These are phyloP conservation scores for Acanthurus lineatus DNA, from an alignment of 2,797 vertebrate species.

Conservation along the genomic window DNA sequence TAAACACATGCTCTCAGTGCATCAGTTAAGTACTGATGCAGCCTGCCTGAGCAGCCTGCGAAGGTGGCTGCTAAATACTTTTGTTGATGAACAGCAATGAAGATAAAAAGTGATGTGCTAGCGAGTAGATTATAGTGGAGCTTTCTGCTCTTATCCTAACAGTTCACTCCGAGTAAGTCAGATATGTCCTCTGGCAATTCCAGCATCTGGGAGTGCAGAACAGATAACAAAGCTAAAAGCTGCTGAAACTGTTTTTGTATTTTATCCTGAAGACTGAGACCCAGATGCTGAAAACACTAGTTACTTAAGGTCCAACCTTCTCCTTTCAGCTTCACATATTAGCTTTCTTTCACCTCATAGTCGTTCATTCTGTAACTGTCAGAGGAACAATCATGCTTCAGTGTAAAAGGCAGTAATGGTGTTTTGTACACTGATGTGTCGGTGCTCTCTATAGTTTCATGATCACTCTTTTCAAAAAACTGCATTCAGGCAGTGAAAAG, in stretches of 20 bases:
- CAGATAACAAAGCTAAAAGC: not conserved
- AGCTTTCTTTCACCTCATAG: not conserved
- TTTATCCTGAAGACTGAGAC: not conserved
- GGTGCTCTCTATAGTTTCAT: too few species aligned
- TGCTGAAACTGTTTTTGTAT: not conserved
- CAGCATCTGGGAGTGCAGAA: not conserved
- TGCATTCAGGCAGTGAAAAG: not conserved
- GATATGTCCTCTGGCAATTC: not conserved
- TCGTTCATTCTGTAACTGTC: too few species aligned
- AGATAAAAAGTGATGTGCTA: not conserved
- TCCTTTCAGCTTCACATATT: not conserved
- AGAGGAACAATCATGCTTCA: too few species aligned
- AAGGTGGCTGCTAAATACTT: not conserved
- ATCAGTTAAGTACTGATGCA: not conserved
- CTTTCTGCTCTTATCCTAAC: conserved; percentile 4
- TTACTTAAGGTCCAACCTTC: too few species aligned
- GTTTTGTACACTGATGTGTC: not conserved
- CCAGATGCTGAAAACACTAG: not conserved
- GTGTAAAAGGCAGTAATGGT: too few species aligned
- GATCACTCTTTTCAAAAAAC: not conserved
- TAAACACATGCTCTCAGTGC: not conserved
- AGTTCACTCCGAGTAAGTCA: conserved; percentile 1
- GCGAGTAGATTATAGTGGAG: not conserved
- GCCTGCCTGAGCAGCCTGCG: not conserved
- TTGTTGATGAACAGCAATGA: not conserved